Evolutionary conservation across 2,888 invertebrate species (phyloP).

Genomic region (Bombyx huttoni): DNA sequence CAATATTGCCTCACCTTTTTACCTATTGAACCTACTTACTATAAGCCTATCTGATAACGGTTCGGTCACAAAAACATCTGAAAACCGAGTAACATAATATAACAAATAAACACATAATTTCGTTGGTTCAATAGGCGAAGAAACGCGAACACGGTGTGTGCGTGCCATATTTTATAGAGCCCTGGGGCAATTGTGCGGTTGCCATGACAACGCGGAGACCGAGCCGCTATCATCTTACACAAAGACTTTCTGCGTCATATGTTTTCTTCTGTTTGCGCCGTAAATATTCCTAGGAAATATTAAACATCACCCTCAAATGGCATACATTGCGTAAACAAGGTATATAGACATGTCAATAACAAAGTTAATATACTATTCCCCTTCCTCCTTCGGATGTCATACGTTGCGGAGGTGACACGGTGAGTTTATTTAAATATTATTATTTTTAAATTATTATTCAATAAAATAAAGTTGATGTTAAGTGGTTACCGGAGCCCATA

Average conservation of each 20-base stretch:
- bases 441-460: too few species aligned
- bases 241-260: conserved; percentile 4
- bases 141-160: neutral
- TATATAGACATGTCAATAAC: neutral
- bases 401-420: too few species aligned
- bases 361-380: neutral
- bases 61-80: too few species aligned
- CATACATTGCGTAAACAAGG: neutral
- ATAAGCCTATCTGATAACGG: too few species aligned
- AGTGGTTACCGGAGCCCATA: too few species aligned
- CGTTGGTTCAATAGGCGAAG: conserved; percentile 1
- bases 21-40: too few species aligned
- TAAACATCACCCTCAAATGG: neutral
- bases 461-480: too few species aligned
- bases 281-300: conserved; percentile 1
- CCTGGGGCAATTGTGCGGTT: conserved; percentile 2
- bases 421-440: too few species aligned
- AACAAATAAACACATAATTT: neutral
- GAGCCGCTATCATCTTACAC: conserved; percentile 2
- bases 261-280: conserved; percentile 1
- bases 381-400: too few species aligned
- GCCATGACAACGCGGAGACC: conserved; percentile 3
- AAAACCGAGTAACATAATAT: neutral
- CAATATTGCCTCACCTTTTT: too few species aligned
- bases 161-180: conserved; percentile 1